phyloP scores from a whole-genome alignment of 1,140 invertebrate species.

The Platyura marginata region DNA sequence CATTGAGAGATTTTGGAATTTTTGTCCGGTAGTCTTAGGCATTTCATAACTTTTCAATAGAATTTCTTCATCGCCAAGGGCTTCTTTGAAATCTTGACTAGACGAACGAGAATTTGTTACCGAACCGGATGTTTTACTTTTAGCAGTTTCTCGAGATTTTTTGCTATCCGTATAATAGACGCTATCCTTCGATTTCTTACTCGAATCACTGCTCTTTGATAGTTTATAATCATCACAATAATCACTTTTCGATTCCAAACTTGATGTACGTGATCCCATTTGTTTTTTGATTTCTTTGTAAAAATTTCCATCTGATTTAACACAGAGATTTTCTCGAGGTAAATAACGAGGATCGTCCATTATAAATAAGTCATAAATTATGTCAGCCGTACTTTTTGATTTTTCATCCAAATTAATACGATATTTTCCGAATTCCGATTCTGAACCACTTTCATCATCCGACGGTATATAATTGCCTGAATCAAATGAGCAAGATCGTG shows the following conservation, averaged over 20 bases:
- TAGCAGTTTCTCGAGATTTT: slow-evolving; percentile 35
- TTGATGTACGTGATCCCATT: slow-evolving; percentile 38
- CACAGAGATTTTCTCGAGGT: slow-evolving; percentile 41
- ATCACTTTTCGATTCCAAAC: slow-evolving; percentile 44
- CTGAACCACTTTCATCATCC: slow-evolving; percentile 38
- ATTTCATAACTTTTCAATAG: slow-evolving; percentile 18
- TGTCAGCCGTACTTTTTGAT: slow-evolving; percentile 33
- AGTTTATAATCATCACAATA: slow-evolving; percentile 38
- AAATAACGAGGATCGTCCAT: slow-evolving; percentile 45
- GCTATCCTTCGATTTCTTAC: slow-evolving; percentile 38
- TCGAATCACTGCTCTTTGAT: slow-evolving; percentile 39
- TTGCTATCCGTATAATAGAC: slow-evolving; percentile 41
- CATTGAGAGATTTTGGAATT: slow-evolving; percentile 18
- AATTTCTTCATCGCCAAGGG: slow-evolving; percentile 16
- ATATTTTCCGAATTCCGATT: slow-evolving; percentile 26
- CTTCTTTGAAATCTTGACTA: slow-evolving; percentile 41
- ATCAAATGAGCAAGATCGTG: slow-evolving; percentile 44
- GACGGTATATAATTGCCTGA: slow-evolving; percentile 46
- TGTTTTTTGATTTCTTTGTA: slow-evolving; percentile 42
- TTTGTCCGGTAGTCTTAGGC: slow-evolving; percentile 23
- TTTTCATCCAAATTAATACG: slow-evolving; percentile 25
- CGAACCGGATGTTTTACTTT: slow-evolving; percentile 31
- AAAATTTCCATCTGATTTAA: slow-evolving; percentile 45
- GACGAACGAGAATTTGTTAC: slow-evolving; percentile 34
- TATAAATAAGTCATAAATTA: slow-evolving; percentile 34